These are phyloP conservation scores for Dicycla oo DNA, from an alignment of 2,888 invertebrate genomes.

Conservation along the genomic window DNA sequence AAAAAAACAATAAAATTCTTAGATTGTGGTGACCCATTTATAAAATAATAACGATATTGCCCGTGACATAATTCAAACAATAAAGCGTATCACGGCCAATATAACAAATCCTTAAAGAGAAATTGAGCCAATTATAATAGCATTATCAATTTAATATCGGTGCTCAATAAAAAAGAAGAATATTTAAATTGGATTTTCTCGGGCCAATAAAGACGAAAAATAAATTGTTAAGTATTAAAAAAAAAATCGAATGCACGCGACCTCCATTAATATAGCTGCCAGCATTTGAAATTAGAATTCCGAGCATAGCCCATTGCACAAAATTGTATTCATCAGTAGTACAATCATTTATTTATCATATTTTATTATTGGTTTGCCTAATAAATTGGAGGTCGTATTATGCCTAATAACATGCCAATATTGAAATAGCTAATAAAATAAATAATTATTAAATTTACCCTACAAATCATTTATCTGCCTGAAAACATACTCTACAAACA, in stretches of 20 bases:
- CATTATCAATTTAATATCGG: constrained; percentile 6
- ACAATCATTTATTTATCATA: too few relatives aligned
- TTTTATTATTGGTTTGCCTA: not conserved
- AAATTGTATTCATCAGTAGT: not conserved
- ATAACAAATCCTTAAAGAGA: constrained; percentile 27
- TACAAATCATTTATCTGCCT: not conserved
- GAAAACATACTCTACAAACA: not conserved
- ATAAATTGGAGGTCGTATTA: not conserved
- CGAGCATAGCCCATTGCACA: not conserved
- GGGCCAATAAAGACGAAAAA: not conserved
- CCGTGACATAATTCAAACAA: constrained; percentile 32
- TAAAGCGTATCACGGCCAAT: constrained; percentile 18
- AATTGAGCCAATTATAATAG: constrained; percentile 32
- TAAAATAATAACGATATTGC: not conserved
- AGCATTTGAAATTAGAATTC: constrained; percentile 12
- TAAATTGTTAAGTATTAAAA: not conserved
- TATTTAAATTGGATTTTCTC: not conserved
- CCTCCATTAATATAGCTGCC: not conserved
- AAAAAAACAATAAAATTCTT: too few relatives aligned
- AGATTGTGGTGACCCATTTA: not conserved
- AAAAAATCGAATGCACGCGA: not conserved
- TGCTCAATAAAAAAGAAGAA: not conserved
- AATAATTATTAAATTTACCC: not conserved
- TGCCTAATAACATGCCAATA: not conserved
- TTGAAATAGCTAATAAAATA: not conserved